Percentiles rank a stretch among this genome's conserved stretches.
phyloP scores from a whole-genome alignment of 1,140 invertebrate species.

The Calephelis virginiensis region DNA sequence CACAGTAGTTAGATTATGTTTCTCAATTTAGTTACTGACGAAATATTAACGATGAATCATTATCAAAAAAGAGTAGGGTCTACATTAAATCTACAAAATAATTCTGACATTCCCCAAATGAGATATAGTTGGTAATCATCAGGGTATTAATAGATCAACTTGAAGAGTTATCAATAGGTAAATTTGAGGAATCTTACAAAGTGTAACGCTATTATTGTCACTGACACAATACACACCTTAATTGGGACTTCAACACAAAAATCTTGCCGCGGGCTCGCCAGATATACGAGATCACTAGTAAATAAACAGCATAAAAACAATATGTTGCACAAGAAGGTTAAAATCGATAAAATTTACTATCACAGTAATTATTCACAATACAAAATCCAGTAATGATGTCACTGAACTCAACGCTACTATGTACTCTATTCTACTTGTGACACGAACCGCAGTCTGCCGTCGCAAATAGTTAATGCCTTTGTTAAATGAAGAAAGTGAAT shows the following conservation, averaged over 20 bases:
- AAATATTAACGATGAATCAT: slow-evolving; percentile 19
- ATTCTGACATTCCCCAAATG: not conserved
- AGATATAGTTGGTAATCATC: slow-evolving; percentile 17
- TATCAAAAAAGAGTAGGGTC: not conserved
- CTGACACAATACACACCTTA: slow-evolving; percentile 53
- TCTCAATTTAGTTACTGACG: slow-evolving; percentile 7
- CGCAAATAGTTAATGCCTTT: slow-evolving; percentile 58
- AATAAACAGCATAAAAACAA: slow-evolving; percentile 70
- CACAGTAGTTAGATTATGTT: slow-evolving; percentile 23
- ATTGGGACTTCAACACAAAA: slow-evolving; percentile 61
- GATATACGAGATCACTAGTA: slow-evolving; percentile 57
- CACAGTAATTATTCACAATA: slow-evolving; percentile 39
- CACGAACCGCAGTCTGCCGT: slow-evolving; percentile 45
- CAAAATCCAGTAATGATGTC: slow-evolving; percentile 43
- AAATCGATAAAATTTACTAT: slow-evolving; percentile 66
- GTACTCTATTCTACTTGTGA: slow-evolving; percentile 40
- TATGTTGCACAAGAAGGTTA: slow-evolving; percentile 57
- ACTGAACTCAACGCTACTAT: slow-evolving; percentile 42
- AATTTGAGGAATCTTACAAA: slow-evolving; percentile 21
- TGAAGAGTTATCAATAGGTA: slow-evolving; percentile 35
- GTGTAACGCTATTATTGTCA: slow-evolving; percentile 19
- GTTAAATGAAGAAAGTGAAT: slow-evolving; percentile 53
- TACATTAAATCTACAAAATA: not conserved
- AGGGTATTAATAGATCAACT: slow-evolving; percentile 38
- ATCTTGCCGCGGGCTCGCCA: slow-evolving; percentile 51